Evolutionary conservation across 2,797 vertebrate species (phyloP).

Genomic region (Echeneis naucrates): DNA sequence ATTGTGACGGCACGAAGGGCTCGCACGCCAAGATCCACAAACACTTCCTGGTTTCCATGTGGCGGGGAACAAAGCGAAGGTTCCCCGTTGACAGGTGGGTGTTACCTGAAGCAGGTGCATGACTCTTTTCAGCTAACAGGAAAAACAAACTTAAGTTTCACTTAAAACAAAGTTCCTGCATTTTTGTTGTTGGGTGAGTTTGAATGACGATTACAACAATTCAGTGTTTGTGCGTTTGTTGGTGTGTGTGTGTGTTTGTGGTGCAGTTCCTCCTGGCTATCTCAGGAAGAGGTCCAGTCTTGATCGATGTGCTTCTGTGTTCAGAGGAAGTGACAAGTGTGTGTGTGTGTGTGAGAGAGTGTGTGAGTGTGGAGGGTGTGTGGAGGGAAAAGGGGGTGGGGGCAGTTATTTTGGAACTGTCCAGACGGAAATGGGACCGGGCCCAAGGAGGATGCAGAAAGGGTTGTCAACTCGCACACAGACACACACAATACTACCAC

Average conservation of each 20-base stretch:
- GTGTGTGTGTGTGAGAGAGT: constrained; percentile 46
- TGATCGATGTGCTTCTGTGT: constrained; percentile 90
- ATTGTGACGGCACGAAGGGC: neutral
- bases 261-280: constrained; percentile 67
- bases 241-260: constrained; percentile 28
- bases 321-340: constrained; percentile 88
- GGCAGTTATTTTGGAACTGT: constrained; percentile 91
- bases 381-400: constrained; percentile 72
- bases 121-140: constrained; percentile 84
- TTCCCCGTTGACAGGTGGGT: constrained; percentile 51
- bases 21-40: neutral
- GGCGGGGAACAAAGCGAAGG: constrained; percentile 70
- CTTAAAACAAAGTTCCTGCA: neutral
- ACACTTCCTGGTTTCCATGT: constrained; percentile 37
- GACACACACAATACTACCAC: constrained; percentile 17
- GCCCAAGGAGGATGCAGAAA: constrained; percentile 91
- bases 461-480: constrained; percentile 70
- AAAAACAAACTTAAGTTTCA: constrained; percentile 72
- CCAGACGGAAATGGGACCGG: constrained; percentile 89
- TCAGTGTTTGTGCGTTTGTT: constrained; percentile 16
- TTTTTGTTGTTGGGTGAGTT: neutral
- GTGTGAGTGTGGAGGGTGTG: constrained; percentile 50
- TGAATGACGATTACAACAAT: neutral
- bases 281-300: constrained; percentile 91
- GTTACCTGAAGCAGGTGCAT: constrained; percentile 75